Evolutionary conservation across 2,888 invertebrate species (phyloP), one percentile per base, ranked within the genome.

Genomic region (Pyrrhosoma nymphula): DNA sequence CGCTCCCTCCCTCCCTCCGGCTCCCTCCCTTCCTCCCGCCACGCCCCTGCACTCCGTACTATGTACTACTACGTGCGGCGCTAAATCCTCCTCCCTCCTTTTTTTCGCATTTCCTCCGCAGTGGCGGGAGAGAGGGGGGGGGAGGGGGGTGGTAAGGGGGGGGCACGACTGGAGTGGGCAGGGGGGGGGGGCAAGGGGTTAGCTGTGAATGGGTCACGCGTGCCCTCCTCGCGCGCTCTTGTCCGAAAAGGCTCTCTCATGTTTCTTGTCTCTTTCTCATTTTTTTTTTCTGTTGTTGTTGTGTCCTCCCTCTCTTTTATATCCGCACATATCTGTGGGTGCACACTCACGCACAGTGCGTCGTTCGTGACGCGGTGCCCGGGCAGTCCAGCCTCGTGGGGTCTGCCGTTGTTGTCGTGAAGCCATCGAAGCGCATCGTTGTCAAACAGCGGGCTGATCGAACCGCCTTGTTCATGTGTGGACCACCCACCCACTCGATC

Each of bases 101-200:
- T 93, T 93, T 93, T 93, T 93, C 93, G 93, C 93, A 93, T 93
- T 93, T 69, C 75, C 93, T 75, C 93, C 69, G 93, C 93, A 93
- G 93, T 93, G 93, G 69, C 93, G 69, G 93, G 93, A 60, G 47
- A 8, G 47, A 55, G 26, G 10, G 56, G 26, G 35, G 60, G 14
- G 63, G 35, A 23, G 23, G 20, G 4, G 39, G 10, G 60, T 2
- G 91, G 91, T 63, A 90, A 8, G 47, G 35, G 93, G 89, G 89
- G 20, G 60, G 55, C n/a, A 26, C 55, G 89, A 47, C 26, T 4
- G 47, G 93, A 63, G 63, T 14, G 35, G 39, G 12, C 35, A 12
- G 63, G 60, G 35, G 56, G 14, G 91, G 60, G 30, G n/a, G n/a
- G n/a, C n/a, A n/a, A 12, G 63, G 39, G 35, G 30, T 3, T 63